Percentiles rank a stretch among this genome's conserved stretches.
phyloP scores from a whole-genome alignment of 92 coral and sea anemone genomes.

The Galaxea fascicularis region DNA sequence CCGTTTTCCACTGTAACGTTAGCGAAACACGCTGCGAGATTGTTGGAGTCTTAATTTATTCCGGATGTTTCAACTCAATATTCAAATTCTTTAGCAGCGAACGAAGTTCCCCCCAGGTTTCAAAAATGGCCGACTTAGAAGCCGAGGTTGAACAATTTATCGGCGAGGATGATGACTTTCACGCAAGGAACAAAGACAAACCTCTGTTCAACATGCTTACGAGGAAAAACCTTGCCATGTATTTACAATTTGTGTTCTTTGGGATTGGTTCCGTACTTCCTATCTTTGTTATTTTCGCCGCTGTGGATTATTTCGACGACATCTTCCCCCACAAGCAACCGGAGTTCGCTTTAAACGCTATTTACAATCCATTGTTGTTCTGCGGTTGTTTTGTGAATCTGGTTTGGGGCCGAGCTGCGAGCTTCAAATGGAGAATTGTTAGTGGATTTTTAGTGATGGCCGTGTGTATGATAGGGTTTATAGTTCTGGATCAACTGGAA shows the following conservation, averaged over 20 bases:
- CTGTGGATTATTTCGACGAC: constrained; percentile 90
- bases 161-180: constrained; percentile 69
- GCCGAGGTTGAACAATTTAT: constrained; percentile 84
- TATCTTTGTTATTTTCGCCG: constrained; percentile 85
- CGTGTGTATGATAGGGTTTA: constrained; percentile 79
- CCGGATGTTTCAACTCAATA: neutral
- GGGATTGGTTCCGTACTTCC: constrained; percentile 91
- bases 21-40: neutral
- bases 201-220: constrained; percentile 77
- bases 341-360: constrained; percentile 85
- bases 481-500: constrained; percentile 82
- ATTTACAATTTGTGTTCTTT: constrained; percentile 88
- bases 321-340: constrained; percentile 87
- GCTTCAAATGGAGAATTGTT: constrained; percentile 87
- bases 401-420: constrained; percentile 89
- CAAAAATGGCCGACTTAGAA: constrained; percentile 84
- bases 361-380: constrained; percentile 86
- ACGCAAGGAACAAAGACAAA: constrained; percentile 62
- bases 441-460: constrained; percentile 82
- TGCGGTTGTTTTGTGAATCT: constrained; percentile 90
- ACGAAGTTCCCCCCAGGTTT: neutral
- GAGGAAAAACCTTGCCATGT: constrained; percentile 77
- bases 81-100: constrained; percentile 7
- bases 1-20: neutral
- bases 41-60: neutral